Evolutionary conservation across 2,888 invertebrate genomes (phyloP).

Genomic region (Ormyrus pomaceus): DNA sequence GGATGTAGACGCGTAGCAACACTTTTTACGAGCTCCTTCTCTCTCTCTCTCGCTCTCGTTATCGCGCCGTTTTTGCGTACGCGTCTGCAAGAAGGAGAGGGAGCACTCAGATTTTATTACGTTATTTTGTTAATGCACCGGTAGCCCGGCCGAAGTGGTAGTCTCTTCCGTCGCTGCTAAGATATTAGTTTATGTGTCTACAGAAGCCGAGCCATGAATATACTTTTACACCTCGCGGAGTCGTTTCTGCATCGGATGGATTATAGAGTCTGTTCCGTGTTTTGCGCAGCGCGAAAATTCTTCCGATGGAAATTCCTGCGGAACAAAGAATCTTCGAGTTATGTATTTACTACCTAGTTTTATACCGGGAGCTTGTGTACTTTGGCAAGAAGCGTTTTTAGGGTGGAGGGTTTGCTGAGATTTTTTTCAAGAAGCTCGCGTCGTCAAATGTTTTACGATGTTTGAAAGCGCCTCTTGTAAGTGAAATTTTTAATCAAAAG

Average conservation of each 20-base stretch:
- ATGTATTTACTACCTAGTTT: conserved; percentile 6
- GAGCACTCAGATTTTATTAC: conserved; percentile 72
- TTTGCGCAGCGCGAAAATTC: background rate
- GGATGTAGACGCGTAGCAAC: conserved; percentile 67
- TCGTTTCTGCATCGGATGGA: conserved; percentile 5
- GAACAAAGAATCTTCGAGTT: background rate
- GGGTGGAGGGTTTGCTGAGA: background rate
- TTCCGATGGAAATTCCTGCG: conserved; percentile 7
- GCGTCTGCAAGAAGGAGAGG: background rate
- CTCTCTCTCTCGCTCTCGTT: conserved; percentile 31
- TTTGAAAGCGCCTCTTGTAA: conserved; percentile 1
- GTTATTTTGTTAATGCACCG: conserved; percentile 74
- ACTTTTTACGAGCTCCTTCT: conserved; percentile 67
- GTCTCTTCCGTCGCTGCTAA: conserved; percentile 50
- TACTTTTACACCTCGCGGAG: conserved; percentile 64
- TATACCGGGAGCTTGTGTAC: background rate
- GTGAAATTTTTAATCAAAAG: conserved; percentile 31
- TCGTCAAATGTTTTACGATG: conserved; percentile 35
- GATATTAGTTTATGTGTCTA: conserved; percentile 61
- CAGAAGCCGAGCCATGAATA: conserved; percentile 64
- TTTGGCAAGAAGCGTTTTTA: background rate
- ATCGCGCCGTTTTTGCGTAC: conserved; percentile 36
- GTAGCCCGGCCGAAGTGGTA: conserved; percentile 58
- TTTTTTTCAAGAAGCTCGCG: conserved; percentile 3
- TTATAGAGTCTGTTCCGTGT: background rate